These are phyloP conservation scores for Heteromurus nitidus DNA, from an alignment of 2,888 invertebrate species.

Conservation along the genomic window DNA sequence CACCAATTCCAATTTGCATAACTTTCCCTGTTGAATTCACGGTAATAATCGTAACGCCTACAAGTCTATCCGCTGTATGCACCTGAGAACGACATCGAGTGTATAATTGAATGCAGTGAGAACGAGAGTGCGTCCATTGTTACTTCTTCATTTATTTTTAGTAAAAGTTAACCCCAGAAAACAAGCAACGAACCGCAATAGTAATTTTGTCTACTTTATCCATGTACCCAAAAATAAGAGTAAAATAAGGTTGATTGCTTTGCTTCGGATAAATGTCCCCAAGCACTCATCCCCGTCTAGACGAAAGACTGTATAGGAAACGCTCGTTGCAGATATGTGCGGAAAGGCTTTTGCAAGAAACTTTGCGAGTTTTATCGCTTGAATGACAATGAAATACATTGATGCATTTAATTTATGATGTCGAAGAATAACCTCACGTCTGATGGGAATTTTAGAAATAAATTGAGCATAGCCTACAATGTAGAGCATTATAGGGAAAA, in stretches of 20 bases:
- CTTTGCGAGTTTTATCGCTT: conserved; percentile 46
- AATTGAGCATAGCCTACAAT: conserved; percentile 39
- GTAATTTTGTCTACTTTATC: neutral
- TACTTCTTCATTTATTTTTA: neutral
- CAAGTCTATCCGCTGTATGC: neutral
- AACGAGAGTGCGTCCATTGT: neutral
- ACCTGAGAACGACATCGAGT: neutral
- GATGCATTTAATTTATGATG: neutral
- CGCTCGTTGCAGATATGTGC: conserved; percentile 1
- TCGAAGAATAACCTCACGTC: neutral
- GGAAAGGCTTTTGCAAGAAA: conserved; percentile 31
- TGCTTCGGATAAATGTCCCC: conserved; percentile 53
- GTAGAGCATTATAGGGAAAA: too few species aligned
- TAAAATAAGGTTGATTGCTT: conserved; percentile 54
- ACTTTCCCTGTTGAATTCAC: too few species aligned
- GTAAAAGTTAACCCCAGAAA: too few species aligned
- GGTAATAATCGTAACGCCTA: too few species aligned
- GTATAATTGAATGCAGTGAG: neutral
- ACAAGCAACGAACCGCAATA: neutral
- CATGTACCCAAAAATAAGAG: conserved; percentile 8
- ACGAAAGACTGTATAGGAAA: too few species aligned
- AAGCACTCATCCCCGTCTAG: conserved; percentile 44
- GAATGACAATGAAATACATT: conserved; percentile 45
- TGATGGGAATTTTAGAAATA: conserved; percentile 40
- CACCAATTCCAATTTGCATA: too few species aligned